A percentile compares a stretch with the other conserved stretches of the same genome.
These are phyloP conservation scores for Drosophila sproati DNA, from an alignment of 1,140 invertebrate species.

Conservation along the genomic window DNA sequence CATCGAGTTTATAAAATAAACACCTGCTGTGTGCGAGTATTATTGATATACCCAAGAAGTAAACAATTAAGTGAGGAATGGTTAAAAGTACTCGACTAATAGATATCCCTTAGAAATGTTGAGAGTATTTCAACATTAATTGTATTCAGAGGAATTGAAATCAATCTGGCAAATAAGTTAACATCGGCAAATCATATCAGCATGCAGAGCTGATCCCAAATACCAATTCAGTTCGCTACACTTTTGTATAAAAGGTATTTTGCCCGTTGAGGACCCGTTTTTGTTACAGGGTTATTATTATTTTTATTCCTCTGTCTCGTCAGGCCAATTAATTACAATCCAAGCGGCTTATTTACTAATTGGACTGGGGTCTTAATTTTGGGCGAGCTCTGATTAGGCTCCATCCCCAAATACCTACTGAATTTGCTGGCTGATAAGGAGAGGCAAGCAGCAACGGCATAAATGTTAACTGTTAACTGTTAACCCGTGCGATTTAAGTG, in stretches of 20 bases:
- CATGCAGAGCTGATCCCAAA: no score
- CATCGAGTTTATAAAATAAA: constrained; percentile 44
- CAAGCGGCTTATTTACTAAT: constrained; percentile 72
- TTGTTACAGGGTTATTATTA: background rate
- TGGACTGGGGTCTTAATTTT: constrained; percentile 33
- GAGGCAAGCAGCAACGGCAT: constrained; percentile 33
- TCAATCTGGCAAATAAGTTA: no score
- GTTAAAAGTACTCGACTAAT: background rate
- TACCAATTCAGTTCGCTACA: no score
- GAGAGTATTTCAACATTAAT: background rate
- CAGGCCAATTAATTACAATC: constrained; percentile 69
- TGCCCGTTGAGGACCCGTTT: background rate
- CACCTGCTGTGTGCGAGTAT: constrained; percentile 48
- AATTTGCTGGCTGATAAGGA: constrained; percentile 38
- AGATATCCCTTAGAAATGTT: background rate
- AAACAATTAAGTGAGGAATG: background rate
- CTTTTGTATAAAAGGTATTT: background rate
- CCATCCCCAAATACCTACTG: constrained; percentile 11
- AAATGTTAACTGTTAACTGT: constrained; percentile 39
- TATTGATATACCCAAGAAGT: constrained; percentile 28
- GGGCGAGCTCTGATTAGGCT: constrained; percentile 51
- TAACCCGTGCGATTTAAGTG: constrained; percentile 60
- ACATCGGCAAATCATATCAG: no score
- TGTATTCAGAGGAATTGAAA: no score
- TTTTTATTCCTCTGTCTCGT: background rate